Evolutionary conservation across 2,113 vertebrate species (phyloP), one percentile per base, ranked within the genome.

Genomic region (Pseudorhombus dupliciocellatus): DNA sequence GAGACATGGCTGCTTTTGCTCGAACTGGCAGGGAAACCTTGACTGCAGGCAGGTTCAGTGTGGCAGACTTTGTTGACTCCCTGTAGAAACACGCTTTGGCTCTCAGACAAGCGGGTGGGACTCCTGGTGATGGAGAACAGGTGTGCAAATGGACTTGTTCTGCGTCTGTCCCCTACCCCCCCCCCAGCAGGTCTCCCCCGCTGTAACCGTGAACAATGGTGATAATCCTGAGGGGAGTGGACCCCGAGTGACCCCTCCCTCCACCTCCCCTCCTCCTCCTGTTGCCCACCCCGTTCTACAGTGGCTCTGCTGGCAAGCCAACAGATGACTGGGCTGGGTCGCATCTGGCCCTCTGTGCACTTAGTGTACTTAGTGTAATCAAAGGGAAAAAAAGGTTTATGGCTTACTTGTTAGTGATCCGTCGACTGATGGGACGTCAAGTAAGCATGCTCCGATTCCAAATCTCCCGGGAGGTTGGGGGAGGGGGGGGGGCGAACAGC

Each of bases 291-390:
- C 46, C 53, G 62, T 69, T 79, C 82, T 76, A 53, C 58, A 73
- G 67, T 37, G 65, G 59, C 75, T 63, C 61, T 74, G 73, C 67
- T 78, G 83, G 67, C 82, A 54, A 72, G 69, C 75, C 73, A 55
- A 85, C 88, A 88, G 85, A 88, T 90, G 89, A 89, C 87, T 78
- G 75, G 84, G 79, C 76, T 64, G 81, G 73, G 87, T 83, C 75
- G 75, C 91, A 90, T 92, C 90, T 92, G 91, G 87, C 84, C 86
- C 86, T 88, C 79, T 48, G 82, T 88, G 90, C 89, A 89, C 91
- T 92, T 90, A 91, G 89, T 88, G 87, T 91, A 91, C 91, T 92
- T 90, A 90, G 88, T 87, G 87, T 91, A 91, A 90, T 92, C 89
- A 89, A 90, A 91, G 83, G 73, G 75, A 67, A 87, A 85, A 80